These are phyloP conservation scores for Esox niger DNA, from an alignment of 2,113 vertebrate genomes.

Conservation along the genomic window DNA sequence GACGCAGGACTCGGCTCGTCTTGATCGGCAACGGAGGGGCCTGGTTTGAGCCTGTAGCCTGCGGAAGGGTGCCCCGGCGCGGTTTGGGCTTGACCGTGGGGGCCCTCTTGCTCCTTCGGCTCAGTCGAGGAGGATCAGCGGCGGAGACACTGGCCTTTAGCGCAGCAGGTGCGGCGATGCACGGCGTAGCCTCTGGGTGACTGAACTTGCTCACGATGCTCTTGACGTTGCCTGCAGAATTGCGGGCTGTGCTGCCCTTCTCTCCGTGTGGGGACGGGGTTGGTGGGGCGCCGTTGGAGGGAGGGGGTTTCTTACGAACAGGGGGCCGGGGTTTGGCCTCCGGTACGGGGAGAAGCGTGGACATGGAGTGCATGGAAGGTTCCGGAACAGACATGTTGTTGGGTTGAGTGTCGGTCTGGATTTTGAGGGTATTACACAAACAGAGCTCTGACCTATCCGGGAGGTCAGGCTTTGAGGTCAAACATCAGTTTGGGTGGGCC, in stretches of 20 bases:
- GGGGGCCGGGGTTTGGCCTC: slow-evolving; percentile 52
- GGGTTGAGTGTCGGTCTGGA: slow-evolving; percentile 9
- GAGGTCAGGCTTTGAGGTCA: slow-evolving; percentile 36
- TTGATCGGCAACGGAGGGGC: slow-evolving; percentile 60
- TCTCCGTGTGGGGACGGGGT: slow-evolving; percentile 2
- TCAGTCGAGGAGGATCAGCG: neutral
- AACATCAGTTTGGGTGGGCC: slow-evolving; percentile 4
- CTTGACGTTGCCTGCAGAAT: slow-evolving; percentile 62
- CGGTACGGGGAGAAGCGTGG: slow-evolving; percentile 26
- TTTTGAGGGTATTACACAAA: slow-evolving; percentile 11
- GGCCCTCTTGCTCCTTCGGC: slow-evolving; percentile 25
- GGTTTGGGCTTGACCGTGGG: slow-evolving; percentile 61
- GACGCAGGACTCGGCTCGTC: slow-evolving; percentile 31
- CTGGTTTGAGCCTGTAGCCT: slow-evolving; percentile 2
- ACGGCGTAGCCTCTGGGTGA: slow-evolving; percentile 20
- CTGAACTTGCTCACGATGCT: slow-evolving; percentile 67
- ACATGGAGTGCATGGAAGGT: neutral
- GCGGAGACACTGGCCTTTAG: slow-evolving; percentile 5
- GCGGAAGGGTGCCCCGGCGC: neutral
- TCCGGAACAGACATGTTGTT: slow-evolving; percentile 62
- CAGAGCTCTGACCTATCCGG: slow-evolving; percentile 37
- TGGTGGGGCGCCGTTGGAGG: slow-evolving; percentile 12
- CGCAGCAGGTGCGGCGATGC: neutral
- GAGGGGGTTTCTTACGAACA: slow-evolving; percentile 46
- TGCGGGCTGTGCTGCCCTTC: neutral